Conservation (phyloP, 2,113 vertebrate species). For the Elanoides forficatus region DNA sequence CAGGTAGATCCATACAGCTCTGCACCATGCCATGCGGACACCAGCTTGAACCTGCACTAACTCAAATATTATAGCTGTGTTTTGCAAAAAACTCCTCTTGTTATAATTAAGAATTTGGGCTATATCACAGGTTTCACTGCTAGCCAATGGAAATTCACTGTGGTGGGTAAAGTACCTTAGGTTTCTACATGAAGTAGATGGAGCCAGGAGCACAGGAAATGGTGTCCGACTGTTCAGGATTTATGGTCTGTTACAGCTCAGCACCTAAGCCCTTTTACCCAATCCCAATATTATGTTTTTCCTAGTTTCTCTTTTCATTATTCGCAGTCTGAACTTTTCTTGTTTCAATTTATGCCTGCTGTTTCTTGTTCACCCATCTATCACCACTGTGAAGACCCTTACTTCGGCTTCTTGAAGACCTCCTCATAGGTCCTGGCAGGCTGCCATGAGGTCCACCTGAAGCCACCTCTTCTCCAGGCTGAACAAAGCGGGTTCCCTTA, state of each 20-base stretch:
- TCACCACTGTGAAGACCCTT: neutral
- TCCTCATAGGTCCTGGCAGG: neutral
- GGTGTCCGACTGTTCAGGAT: neutral
- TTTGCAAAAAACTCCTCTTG: neutral
- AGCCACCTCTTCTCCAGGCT: neutral
- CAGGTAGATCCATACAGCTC: neutral
- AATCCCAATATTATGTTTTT: neutral
- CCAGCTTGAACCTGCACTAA: neutral
- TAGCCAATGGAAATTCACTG: constrained; percentile 17
- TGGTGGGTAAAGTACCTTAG: neutral
- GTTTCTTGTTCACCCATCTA: neutral
- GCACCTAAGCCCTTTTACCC: neutral
- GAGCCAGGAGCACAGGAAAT: constrained; percentile 9
- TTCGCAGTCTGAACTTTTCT: neutral
- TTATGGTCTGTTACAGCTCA: neutral
- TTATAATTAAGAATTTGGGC: neutral
- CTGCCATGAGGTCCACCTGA: neutral
- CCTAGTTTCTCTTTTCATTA: neutral
- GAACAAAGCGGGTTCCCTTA: neutral
- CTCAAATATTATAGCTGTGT: neutral
- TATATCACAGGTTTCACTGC: neutral
- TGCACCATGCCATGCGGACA: neutral
- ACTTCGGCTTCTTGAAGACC: neutral
- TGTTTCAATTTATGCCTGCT: neutral
- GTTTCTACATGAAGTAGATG: neutral